Conservation (phyloP, 2,888 invertebrate species). For the Alitta virens region DNA sequence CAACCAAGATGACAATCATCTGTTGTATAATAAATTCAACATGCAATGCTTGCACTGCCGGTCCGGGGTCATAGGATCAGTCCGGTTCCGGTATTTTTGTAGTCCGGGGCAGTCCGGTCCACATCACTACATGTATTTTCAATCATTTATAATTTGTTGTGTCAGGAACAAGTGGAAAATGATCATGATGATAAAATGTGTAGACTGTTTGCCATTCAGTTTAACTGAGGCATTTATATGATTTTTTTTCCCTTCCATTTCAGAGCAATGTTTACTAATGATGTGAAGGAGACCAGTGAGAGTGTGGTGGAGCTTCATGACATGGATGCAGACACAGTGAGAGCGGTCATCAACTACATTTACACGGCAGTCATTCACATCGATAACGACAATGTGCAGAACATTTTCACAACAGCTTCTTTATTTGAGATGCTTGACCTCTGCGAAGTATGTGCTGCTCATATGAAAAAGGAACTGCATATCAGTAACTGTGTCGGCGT, state of each 20-base stretch:
- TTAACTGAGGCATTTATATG: too few species aligned
- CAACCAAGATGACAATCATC: too few species aligned
- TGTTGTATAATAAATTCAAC: too few species aligned
- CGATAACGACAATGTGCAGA: constrained; percentile 75
- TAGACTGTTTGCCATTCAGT: too few species aligned
- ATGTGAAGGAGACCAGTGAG: constrained; percentile 77
- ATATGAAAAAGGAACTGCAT: constrained; percentile 80
- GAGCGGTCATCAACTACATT: constrained; percentile 82
- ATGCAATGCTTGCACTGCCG: too few species aligned
- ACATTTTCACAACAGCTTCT: constrained; percentile 77
- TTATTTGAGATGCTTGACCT: constrained; percentile 77
- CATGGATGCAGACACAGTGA: constrained; percentile 81
- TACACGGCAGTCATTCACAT: constrained; percentile 70
- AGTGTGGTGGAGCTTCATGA: constrained; percentile 79
- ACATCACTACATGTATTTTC: too few species aligned
- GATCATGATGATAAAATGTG: too few species aligned
- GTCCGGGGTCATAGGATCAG: too few species aligned
- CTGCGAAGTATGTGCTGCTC: constrained; percentile 80
- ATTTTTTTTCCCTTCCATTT: background rate
- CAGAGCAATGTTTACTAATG: constrained; percentile 85
- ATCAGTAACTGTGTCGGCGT: constrained; percentile 90
- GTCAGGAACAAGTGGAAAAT: too few species aligned
- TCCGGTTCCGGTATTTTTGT: too few species aligned
- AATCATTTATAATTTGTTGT: too few species aligned
- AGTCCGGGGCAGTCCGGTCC: too few species aligned